These are phyloP conservation scores for Pachliopta kotzebuea DNA, from an alignment of 2,888 invertebrate genomes.

Conservation along the genomic window DNA sequence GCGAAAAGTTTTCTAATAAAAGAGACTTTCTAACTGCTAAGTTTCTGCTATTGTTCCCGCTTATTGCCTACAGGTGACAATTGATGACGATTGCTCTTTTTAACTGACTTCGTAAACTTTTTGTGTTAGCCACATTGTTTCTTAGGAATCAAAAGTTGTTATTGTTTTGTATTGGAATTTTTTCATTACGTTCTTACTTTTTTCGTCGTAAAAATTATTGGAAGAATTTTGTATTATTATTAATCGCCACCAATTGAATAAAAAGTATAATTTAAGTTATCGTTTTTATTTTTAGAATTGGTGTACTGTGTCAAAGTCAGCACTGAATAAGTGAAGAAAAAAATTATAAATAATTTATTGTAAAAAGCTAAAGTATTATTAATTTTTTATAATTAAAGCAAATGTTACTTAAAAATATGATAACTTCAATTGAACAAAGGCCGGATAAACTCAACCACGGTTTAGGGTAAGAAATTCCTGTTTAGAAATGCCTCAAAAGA, in stretches of 20 bases:
- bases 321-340: too few relatives aligned
- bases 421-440: constrained; percentile 6
- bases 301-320: too few relatives aligned
- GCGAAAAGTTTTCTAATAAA: constrained; percentile 77
- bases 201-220: background rate
- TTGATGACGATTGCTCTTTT: constrained; percentile 74
- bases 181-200: background rate
- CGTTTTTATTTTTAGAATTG: too few relatives aligned
- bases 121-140: constrained; percentile 39
- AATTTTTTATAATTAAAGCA: background rate
- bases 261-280: too few relatives aligned
- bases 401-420: constrained; percentile 1
- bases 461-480: constrained; percentile 6
- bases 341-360: too few relatives aligned
- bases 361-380: too few relatives aligned
- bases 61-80: constrained; percentile 77
- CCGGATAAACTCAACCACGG: background rate
- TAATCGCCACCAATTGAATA: too few relatives aligned
- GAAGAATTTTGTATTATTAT: too few relatives aligned
- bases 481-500: constrained; percentile 8
- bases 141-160: constrained; percentile 22
- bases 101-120: constrained; percentile 59
- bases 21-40: constrained; percentile 65
- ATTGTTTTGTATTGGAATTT: background rate
- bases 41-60: constrained; percentile 57